Conservation (phyloP, 2,113 vertebrate genomes). For the Nycticryphes semicollaris region DNA sequence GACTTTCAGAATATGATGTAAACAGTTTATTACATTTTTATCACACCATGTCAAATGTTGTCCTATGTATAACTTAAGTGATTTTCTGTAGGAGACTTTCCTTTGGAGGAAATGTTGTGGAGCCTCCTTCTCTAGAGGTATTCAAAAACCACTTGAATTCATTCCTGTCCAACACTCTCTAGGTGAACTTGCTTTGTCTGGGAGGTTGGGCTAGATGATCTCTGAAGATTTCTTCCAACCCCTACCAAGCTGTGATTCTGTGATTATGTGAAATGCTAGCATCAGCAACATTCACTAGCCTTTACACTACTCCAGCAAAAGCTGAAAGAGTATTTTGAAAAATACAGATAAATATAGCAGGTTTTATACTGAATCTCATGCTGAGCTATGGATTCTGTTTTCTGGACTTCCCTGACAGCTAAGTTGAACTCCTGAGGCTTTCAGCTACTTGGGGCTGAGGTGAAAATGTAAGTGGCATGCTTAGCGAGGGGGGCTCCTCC, state of each 20-base stretch:
- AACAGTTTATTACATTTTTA: background rate
- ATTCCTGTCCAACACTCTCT: background rate
- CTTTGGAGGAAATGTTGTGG: background rate
- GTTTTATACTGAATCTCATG: background rate
- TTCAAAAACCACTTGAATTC: background rate
- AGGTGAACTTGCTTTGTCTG: background rate
- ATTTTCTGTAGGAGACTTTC: background rate
- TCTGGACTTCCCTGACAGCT: background rate
- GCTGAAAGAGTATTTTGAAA: background rate
- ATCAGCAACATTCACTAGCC: background rate
- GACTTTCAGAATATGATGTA: background rate
- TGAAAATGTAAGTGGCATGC: background rate
- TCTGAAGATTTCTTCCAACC: background rate
- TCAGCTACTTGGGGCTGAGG: background rate
- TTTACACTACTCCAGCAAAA: background rate
- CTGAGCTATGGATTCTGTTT: background rate
- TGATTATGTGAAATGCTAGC: background rate
- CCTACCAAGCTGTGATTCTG: background rate
- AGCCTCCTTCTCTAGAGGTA: background rate
- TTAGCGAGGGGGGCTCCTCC: background rate
- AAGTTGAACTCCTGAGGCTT: background rate
- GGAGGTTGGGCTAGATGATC: background rate
- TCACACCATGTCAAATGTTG: background rate
- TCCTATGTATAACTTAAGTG: background rate
- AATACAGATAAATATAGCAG: background rate